Conservation (phyloP, 2,113 vertebrate genomes). For the Phalacrocorax aristotelis region DNA sequence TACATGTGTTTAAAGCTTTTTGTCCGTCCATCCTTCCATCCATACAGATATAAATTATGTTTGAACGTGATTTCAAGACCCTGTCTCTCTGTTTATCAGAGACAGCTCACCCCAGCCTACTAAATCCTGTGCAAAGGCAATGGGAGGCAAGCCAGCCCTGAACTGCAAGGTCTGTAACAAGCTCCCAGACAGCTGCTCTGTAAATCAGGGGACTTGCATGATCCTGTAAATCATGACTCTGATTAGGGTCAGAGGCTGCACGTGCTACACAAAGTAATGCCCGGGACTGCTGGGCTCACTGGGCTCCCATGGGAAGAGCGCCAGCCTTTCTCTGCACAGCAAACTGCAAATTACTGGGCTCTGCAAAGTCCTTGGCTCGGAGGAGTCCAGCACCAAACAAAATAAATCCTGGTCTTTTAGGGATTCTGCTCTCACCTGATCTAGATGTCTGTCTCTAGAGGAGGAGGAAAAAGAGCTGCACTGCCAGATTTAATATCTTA, state of each 20-base stretch:
- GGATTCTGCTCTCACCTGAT: neutral
- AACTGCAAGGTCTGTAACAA: neutral
- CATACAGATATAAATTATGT: neutral
- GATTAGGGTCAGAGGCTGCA: neutral
- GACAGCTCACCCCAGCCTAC: neutral
- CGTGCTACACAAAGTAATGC: neutral
- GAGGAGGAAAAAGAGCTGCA: neutral
- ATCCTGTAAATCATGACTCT: neutral
- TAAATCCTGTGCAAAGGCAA: neutral
- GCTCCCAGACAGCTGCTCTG: neutral
- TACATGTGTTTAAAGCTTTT: neutral
- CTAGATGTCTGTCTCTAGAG: neutral
- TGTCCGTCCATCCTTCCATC: neutral
- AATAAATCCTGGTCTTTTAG: neutral
- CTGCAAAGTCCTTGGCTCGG: neutral
- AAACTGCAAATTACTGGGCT: neutral
- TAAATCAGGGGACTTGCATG: neutral
- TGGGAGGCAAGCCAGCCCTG: neutral
- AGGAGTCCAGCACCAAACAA: neutral
- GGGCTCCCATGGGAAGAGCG: neutral
- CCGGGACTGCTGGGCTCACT: neutral
- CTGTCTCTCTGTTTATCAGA: neutral
- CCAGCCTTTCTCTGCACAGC: neutral
- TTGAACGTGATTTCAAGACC: neutral
- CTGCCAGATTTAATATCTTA: neutral